Evolutionary conservation across 1,140 invertebrate genomes (phyloP).

Genomic region (Trachelipus rathkii): DNA sequence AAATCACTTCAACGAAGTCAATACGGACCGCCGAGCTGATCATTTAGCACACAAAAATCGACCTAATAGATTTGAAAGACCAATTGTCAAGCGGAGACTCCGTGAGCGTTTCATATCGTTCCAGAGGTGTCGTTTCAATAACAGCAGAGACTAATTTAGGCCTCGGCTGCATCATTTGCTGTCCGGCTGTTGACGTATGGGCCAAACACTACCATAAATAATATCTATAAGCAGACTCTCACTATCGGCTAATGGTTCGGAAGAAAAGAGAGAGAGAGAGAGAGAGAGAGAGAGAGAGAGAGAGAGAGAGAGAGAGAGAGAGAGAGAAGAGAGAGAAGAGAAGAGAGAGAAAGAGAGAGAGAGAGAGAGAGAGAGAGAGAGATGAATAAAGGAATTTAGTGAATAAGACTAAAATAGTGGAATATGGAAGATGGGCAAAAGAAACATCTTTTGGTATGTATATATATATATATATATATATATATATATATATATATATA

Average conservation of each 20-base stretch:
- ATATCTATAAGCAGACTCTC: neutral
- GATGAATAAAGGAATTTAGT: neutral
- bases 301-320: neutral
- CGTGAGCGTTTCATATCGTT: neutral
- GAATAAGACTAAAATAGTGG: no score
- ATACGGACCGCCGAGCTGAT: neutral
- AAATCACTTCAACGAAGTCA: neutral
- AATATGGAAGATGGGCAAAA: no score
- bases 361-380: constrained; percentile 2
- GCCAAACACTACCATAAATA: neutral
- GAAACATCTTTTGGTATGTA: no score
- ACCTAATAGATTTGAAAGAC: neutral
- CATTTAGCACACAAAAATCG: constrained; percentile 3
- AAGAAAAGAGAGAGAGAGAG: neutral
- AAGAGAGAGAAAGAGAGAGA: constrained; percentile 8
- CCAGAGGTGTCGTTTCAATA: neutral
- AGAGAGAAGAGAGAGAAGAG: constrained; percentile 7
- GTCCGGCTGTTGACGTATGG: constrained; percentile 4
- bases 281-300: constrained; percentile 2
- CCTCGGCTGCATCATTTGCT: neutral
- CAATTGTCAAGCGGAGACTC: constrained; percentile 3
- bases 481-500: no score
- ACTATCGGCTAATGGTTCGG: neutral
- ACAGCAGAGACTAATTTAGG: neutral
- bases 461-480: no score